These are phyloP conservation scores for Drosophila sp. DNA, from an alignment of 1,140 invertebrate species.

Conservation along the genomic window DNA sequence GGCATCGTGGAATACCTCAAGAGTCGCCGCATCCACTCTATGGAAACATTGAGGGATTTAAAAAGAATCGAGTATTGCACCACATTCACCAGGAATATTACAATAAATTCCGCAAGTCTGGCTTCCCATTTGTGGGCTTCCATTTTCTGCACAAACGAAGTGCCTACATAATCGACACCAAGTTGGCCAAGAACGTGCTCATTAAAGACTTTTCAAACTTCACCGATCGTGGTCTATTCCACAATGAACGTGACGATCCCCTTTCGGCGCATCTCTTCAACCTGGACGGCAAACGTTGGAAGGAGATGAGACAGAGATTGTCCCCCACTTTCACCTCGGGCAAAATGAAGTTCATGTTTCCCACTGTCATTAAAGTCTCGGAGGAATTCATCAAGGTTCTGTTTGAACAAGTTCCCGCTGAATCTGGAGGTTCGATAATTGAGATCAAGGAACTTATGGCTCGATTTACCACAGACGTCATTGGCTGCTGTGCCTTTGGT, in stretches of 20 bases:
- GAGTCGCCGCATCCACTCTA: conserved; percentile 63
- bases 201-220: conserved; percentile 87
- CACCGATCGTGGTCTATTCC: conserved; percentile 84
- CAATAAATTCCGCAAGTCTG: conserved; percentile 57
- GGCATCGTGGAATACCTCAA: conserved; percentile 79
- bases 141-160: conserved; percentile 40
- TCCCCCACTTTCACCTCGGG: conserved; percentile 86
- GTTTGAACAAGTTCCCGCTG: conserved; percentile 5
- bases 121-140: conserved; percentile 58
- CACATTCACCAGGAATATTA: conserved; percentile 21
- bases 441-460: conserved; percentile 67
- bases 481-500: conserved; percentile 88
- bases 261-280: conserved; percentile 84
- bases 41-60: conserved; percentile 66
- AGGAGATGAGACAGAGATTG: conserved; percentile 85
- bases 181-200: conserved; percentile 85
- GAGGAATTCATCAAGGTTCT: conserved; percentile 46
- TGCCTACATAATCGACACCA: conserved; percentile 40
- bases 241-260: conserved; percentile 85
- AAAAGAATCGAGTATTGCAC: conserved; percentile 34
- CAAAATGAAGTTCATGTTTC: conserved; percentile 86
- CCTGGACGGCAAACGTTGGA: conserved; percentile 86
- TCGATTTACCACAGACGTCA: conserved; percentile 80
- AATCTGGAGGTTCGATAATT: conserved; percentile 12
- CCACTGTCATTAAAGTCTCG: conserved; percentile 64